phyloP scores from a whole-genome alignment of 2,888 invertebrate genomes.

The Oxycera nigricornis region DNA sequence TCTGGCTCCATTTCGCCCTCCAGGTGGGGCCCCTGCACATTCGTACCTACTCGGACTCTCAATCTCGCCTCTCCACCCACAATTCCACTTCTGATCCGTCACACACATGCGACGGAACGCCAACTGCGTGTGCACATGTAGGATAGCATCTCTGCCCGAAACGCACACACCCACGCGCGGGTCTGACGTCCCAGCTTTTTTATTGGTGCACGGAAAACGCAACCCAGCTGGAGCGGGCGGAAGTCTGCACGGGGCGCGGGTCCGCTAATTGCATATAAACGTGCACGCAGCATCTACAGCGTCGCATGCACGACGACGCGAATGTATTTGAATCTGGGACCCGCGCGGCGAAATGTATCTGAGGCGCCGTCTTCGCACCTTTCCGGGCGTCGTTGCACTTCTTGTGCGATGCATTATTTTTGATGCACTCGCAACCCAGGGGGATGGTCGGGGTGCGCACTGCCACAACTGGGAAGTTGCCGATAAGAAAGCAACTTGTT shows the following conservation, averaged over 20 bases:
- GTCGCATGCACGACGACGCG: conserved; percentile 35
- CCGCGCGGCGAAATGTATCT: too few species aligned
- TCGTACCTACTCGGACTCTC: not conserved
- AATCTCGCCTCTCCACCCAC: conserved; percentile 30
- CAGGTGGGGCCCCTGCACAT: conserved; percentile 21
- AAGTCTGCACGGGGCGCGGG: conserved; percentile 39
- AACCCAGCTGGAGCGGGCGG: conserved; percentile 12
- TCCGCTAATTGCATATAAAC: conserved; percentile 48
- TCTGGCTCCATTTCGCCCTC: not conserved
- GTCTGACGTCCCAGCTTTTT: conserved; percentile 5
- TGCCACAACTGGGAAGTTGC: not conserved
- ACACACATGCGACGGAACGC: not conserved
- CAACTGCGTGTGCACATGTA: conserved; percentile 3
- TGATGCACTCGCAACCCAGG: not conserved
- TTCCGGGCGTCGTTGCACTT: not conserved
- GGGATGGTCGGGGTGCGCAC: not conserved
- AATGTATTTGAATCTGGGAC: conserved; percentile 2
- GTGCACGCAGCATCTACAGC: conserved; percentile 46
- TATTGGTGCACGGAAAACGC: conserved; percentile 34
- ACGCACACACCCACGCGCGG: conserved; percentile 11
- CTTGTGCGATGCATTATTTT: not conserved
- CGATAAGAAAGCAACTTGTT: conserved; percentile 32
- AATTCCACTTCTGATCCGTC: not conserved
- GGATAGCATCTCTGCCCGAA: conserved; percentile 37
- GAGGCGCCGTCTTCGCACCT: not conserved